Percentiles rank a stretch among this genome's conserved stretches.
Evolutionary conservation across 1,140 invertebrate genomes (phyloP).

Genomic region (Drosophila truncata): DNA sequence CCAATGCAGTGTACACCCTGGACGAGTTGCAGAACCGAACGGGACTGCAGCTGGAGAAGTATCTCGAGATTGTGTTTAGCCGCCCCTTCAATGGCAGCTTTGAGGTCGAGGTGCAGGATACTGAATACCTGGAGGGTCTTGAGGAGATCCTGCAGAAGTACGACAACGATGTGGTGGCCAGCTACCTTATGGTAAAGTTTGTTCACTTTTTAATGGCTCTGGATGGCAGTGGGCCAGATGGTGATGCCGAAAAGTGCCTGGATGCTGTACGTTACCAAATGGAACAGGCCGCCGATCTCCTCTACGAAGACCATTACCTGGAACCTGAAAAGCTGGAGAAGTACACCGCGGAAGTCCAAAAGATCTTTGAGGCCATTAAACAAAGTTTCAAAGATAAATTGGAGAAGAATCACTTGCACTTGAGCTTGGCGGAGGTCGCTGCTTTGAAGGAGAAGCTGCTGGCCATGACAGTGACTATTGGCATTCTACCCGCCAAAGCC

Average conservation of each 20-base stretch:
- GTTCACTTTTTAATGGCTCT: conserved; percentile 3
- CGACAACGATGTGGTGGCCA: not conserved
- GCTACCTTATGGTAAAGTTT: conserved; percentile 9
- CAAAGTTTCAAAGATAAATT: not conserved
- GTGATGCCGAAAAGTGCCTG: not conserved
- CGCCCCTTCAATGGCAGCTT: not conserved
- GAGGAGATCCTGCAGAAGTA: not conserved
- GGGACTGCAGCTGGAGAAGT: not conserved
- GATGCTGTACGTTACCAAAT: conserved; percentile 2
- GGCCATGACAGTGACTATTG: not conserved
- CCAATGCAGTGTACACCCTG: not conserved
- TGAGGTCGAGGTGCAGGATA: not conserved
- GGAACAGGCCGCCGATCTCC: not conserved
- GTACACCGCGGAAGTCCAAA: not conserved
- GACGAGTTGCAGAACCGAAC: not conserved
- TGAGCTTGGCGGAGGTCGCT: not conserved
- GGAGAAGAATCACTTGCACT: not conserved
- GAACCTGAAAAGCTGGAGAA: not conserved
- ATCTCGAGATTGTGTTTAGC: conserved; percentile 1
- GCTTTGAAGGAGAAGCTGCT: not conserved
- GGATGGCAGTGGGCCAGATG: conserved; percentile 1
- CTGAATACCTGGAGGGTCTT: not conserved
- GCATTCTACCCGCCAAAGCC: not conserved
- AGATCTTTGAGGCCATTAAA: not conserved
- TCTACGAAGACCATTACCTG: not conserved